phyloP scores from a whole-genome alignment of 2,797 vertebrate species.

The Melanogrammus aeglefinus region DNA sequence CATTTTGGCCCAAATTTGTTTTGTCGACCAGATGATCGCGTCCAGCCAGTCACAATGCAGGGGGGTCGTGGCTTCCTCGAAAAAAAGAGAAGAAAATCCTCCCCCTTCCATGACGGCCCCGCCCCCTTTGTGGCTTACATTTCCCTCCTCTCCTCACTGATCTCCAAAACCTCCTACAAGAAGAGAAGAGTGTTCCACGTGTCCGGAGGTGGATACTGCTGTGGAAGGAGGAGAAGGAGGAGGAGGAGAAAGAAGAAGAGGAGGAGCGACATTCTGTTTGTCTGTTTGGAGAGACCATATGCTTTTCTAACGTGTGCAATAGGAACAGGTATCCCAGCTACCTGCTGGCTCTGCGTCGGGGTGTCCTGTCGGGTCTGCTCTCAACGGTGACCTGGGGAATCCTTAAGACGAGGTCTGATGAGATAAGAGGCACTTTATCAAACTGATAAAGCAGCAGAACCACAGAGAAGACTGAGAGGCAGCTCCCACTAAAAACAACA shows the following conservation, averaged over 20 bases:
- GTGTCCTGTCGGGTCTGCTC: neutral
- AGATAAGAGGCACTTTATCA: no score
- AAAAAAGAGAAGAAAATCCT: slow-evolving; percentile 33
- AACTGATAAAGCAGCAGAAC: no score
- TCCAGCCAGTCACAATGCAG: slow-evolving; percentile 55
- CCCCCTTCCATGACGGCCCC: slow-evolving; percentile 14
- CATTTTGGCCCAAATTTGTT: slow-evolving; percentile 22
- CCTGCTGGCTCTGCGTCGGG: no score
- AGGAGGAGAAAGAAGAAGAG: neutral
- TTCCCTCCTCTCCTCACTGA: slow-evolving; percentile 35
- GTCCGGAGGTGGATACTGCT: slow-evolving; percentile 53
- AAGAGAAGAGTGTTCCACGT: slow-evolving; percentile 71
- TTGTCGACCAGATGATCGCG: slow-evolving; percentile 52
- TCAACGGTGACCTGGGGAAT: neutral
- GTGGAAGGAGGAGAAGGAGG: slow-evolving; percentile 40
- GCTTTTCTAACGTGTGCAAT: neutral
- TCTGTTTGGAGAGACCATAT: neutral
- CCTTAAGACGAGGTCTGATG: no score
- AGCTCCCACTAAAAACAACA: neutral
- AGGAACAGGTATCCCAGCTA: neutral
- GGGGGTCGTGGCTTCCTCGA: slow-evolving; percentile 56
- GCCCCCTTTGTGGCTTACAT: slow-evolving; percentile 28
- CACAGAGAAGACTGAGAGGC: neutral
- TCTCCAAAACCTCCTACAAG: slow-evolving; percentile 50
- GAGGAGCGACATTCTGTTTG: neutral